Evolutionary conservation across 2,113 vertebrate genomes (phyloP).

Genomic region (Petromus typicus): DNA sequence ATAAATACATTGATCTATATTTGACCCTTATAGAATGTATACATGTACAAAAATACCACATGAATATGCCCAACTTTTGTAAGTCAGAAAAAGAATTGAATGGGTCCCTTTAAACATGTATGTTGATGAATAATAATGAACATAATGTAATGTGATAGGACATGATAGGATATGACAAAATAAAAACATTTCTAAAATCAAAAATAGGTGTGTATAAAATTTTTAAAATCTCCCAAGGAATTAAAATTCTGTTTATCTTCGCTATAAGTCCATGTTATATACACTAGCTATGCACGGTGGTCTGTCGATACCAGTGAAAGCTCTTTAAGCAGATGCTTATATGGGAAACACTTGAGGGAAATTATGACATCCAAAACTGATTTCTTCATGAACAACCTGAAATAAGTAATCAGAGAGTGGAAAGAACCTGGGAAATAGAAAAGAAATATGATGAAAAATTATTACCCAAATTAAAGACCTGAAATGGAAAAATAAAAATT

Average conservation of each 20-base stretch:
- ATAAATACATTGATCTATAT: neutral
- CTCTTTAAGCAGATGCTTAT: constrained; percentile 1
- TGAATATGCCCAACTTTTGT: no score
- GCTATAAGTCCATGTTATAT: neutral
- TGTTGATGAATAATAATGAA: neutral
- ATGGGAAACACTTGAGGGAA: constrained; percentile 26
- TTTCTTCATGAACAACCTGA: constrained; percentile 58
- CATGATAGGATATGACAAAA: neutral
- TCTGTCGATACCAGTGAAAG: constrained; percentile 38
- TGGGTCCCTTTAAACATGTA: no score
- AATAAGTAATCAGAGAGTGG: constrained; percentile 40
- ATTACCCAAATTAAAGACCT: constrained; percentile 12
- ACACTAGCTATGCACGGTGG: neutral
- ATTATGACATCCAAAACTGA: constrained; percentile 46
- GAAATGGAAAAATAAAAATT: constrained; percentile 4
- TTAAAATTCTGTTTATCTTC: constrained; percentile 12
- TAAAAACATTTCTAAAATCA: neutral
- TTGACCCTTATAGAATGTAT: neutral
- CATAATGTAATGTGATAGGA: neutral
- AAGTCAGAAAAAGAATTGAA: neutral
- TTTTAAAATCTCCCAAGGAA: constrained; percentile 17
- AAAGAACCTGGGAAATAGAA: neutral
- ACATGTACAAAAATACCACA: neutral
- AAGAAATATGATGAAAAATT: constrained; percentile 45
- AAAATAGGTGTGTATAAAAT: constrained; percentile 43